A percentile compares a stretch with the other conserved stretches of the same genome.
phyloP scores from a whole-genome alignment of 2,888 invertebrate genomes.

The Cephonodes hylas region DNA sequence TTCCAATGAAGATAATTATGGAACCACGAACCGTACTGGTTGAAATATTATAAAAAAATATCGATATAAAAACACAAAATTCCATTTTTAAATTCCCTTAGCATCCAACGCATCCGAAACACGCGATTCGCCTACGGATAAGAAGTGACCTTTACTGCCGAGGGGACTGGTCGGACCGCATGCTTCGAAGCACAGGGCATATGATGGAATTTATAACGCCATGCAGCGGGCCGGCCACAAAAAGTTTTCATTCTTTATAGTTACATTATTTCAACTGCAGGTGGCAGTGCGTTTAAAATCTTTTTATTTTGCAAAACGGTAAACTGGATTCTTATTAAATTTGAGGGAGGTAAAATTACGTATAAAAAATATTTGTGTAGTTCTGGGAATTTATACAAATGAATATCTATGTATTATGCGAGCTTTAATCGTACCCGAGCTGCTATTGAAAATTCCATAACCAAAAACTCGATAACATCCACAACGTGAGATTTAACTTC shows the following conservation, averaged over 20 bases:
- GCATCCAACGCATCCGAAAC: conserved; percentile 38
- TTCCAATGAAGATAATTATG: no score
- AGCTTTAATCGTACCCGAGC: no score
- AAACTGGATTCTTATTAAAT: neutral
- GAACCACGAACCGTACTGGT: no score
- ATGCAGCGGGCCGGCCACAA: conserved; percentile 30
- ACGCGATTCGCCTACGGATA: conserved; percentile 66
- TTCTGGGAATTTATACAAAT: no score
- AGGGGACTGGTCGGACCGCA: conserved; percentile 68
- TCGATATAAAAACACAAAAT: neutral
- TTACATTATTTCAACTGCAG: neutral
- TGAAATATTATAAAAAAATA: no score
- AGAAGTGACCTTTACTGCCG: conserved; percentile 69
- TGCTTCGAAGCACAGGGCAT: conserved; percentile 50
- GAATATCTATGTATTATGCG: no score
- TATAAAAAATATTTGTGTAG: no score
- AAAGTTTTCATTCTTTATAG: neutral
- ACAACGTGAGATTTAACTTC: no score
- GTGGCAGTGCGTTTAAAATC: neutral
- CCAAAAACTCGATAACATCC: no score
- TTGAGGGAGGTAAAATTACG: no score
- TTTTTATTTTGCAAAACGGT: neutral
- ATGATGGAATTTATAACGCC: conserved; percentile 57
- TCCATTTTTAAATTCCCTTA: conserved; percentile 23
- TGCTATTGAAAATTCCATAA: no score